Base-by-base conservation (phyloP, 1,140 invertebrate genomes). In the Sycophila sp. region DNA sequence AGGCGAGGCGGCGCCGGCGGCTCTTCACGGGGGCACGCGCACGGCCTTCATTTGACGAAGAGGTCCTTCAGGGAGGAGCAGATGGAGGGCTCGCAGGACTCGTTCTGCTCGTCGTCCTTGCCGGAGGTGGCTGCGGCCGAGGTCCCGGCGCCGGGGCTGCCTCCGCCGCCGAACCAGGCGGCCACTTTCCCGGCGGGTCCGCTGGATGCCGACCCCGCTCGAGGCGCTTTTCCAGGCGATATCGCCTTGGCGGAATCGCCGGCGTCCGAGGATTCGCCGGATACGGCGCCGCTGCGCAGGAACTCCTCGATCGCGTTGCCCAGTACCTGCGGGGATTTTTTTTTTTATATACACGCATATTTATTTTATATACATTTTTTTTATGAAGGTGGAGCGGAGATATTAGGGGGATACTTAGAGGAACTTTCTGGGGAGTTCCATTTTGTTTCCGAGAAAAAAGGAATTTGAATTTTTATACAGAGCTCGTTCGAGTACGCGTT, bases 261-360 rank as follows among this genome's bases (percentile, higher is more conserved):
- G 8, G 8, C 34, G 2, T 58, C 58, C 8, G 3, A 5, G 3
- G 45, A 13, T 30, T 69, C 56, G 11, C 15, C 34, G 11, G 38
- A 26, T 1, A 53, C 38, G 2, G 17, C 55, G 17, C 69, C 63
- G 4, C 84, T 81, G 0, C 85, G 85, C 13, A 95, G 84, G 74
- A 94, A 94, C 26, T 92, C 93, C 84, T 95, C 92, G 66, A 95
- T 95, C 6, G 93, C 93, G 77, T 89, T 93, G 17, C 93, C 93
- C 8, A 94, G 83, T 0, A 92, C 89, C 83, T 84, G 53, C 8
- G 4, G 13, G 24, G 0, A 53, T n/a, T 15, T 10, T 10, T 3
- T 32, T 34, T n/a, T 32, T 51, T 30, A 51, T 15, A 28, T 13
- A 22, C 8, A 62, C 0, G 15, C 17, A 62, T 7, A 45, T 60